These are phyloP conservation scores for Neuroscelio doddi DNA, from an alignment of 2,888 invertebrate species.

Conservation along the genomic window DNA sequence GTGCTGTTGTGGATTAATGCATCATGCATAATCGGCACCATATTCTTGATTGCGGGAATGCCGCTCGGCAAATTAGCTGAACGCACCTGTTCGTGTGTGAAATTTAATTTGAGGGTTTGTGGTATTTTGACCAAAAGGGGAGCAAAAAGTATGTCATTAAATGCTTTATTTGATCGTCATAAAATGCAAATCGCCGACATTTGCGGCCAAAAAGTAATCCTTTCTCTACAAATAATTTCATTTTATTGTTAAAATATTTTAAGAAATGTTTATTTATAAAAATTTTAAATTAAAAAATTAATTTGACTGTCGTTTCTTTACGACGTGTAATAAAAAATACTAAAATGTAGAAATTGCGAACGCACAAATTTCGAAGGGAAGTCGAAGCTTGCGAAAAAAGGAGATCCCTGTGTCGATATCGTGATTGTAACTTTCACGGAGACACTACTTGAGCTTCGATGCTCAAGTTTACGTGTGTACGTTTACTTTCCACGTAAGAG, in stretches of 20 bases:
- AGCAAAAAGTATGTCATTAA: not conserved
- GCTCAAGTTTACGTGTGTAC: constrained; percentile 24
- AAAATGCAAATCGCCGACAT: no score
- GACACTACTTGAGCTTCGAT: constrained; percentile 14
- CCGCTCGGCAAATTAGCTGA: constrained; percentile 47
- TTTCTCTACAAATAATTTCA: no score
- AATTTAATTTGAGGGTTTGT: constrained; percentile 7
- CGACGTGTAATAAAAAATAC: no score
- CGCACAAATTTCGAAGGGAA: constrained; percentile 4
- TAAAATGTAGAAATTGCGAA: no score
- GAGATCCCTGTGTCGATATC: constrained; percentile 20
- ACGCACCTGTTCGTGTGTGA: not conserved
- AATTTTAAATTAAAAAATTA: no score
- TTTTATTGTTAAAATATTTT: no score
- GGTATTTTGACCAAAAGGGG: not conserved
- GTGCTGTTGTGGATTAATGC: constrained; percentile 41
- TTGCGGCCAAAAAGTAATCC: no score
- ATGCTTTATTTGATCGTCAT: no score
- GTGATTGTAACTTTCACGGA: constrained; percentile 26
- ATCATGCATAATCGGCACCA: constrained; percentile 48
- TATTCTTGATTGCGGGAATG: constrained; percentile 50
- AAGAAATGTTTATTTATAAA: no score
- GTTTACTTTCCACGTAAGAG: constrained; percentile 35
- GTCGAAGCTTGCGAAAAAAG: constrained; percentile 7
- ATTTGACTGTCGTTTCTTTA: constrained; percentile 3